Conservation (phyloP, 2,888 invertebrate genomes). For the Vannuccia rotundouncinata region DNA sequence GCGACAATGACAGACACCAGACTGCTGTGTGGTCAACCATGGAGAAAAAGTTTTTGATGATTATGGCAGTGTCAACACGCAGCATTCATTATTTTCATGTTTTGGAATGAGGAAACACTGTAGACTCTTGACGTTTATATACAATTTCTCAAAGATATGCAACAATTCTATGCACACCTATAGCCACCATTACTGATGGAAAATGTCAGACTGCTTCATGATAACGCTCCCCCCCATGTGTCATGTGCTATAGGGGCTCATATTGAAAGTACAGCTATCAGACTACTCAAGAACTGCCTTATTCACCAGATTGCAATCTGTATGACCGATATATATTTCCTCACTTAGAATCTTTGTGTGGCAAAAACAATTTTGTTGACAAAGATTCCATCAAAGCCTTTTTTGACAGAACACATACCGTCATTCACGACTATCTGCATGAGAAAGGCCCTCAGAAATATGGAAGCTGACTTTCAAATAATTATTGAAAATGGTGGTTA, state of each 20-base stretch:
- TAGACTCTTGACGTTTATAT: conserved; percentile 24
- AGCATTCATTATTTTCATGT: not conserved
- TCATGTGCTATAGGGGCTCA: not conserved
- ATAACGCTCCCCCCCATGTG: conserved; percentile 4
- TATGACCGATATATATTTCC: not conserved
- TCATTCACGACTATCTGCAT: not conserved
- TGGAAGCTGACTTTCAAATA: too few relatives aligned
- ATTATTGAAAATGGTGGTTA: too few relatives aligned
- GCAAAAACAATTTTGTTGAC: not conserved
- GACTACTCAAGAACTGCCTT: not conserved
- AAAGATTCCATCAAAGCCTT: not conserved
- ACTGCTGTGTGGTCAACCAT: conserved; percentile 20
- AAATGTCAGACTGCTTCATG: not conserved
- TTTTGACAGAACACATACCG: not conserved
- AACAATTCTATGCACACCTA: conserved; percentile 9
- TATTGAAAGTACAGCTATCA: not conserved
- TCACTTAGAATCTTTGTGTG: not conserved
- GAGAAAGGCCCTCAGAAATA: too few relatives aligned
- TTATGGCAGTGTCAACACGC: not conserved
- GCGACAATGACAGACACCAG: conserved; percentile 13
- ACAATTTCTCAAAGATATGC: not conserved
- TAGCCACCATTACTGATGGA: conserved; percentile 17
- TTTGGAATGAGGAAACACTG: conserved; percentile 4
- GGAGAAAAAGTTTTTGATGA: conserved; percentile 5
- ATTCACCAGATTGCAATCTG: not conserved